phyloP scores from a whole-genome alignment of 1,140 invertebrate genomes.

The Drosophila rhopaloa region DNA sequence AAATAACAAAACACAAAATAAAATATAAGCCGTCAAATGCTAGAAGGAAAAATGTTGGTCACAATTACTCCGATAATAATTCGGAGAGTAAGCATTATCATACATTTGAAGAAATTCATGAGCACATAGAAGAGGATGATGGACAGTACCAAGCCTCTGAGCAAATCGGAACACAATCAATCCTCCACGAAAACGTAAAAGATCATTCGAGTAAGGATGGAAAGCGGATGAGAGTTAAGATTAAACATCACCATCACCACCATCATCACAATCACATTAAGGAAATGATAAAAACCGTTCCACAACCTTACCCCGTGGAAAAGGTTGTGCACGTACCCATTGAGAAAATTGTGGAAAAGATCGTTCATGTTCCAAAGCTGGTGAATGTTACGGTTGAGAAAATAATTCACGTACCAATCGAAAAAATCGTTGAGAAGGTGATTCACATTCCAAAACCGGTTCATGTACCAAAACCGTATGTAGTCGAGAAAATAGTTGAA shows the following conservation, averaged over 20 bases:
- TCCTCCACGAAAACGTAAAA: slow-evolving; percentile 4
- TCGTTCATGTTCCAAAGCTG: slow-evolving; percentile 65
- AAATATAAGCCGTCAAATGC: slow-evolving; percentile 10
- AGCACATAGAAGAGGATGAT: slow-evolving; percentile 55
- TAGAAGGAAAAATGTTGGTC: slow-evolving; percentile 11
- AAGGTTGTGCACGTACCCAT: slow-evolving; percentile 84
- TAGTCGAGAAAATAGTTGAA: slow-evolving; percentile 62
- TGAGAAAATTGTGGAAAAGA: slow-evolving; percentile 82
- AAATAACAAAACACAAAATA: slow-evolving; percentile 8
- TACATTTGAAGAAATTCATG: slow-evolving; percentile 61
- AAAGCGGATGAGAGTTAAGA: slow-evolving; percentile 82
- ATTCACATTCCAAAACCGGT: slow-evolving; percentile 77
- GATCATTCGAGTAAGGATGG: slow-evolving; percentile 25
- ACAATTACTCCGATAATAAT: slow-evolving; percentile 3
- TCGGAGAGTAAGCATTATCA: slow-evolving; percentile 42
- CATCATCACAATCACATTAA: slow-evolving; percentile 87
- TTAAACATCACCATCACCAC: slow-evolving; percentile 88
- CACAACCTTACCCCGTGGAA: slow-evolving; percentile 85
- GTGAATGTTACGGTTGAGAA: slow-evolving; percentile 85
- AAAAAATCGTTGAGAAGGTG: slow-evolving; percentile 85
- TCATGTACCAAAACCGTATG: slow-evolving; percentile 61
- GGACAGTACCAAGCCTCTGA: slow-evolving; percentile 50
- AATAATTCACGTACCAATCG: slow-evolving; percentile 87
- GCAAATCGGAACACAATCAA: slow-evolving; percentile 31
- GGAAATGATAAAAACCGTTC: slow-evolving; percentile 86